These are phyloP conservation scores for Phoenoteleia sp. DNA, from an alignment of 2,888 invertebrate genomes.

Conservation along the genomic window DNA sequence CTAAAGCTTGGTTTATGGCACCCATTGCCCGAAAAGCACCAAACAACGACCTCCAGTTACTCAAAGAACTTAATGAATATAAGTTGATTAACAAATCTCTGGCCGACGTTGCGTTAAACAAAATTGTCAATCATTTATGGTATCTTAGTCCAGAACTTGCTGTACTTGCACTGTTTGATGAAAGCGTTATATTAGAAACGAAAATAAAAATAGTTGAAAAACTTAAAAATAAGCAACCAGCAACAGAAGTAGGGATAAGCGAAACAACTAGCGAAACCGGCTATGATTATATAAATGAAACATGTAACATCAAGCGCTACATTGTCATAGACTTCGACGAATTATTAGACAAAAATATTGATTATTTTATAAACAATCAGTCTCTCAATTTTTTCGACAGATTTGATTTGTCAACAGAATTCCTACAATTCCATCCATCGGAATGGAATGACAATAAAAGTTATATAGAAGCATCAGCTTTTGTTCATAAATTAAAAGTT, in stretches of 20 bases:
- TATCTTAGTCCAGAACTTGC: slow-evolving; percentile 4
- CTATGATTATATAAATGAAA: slow-evolving; percentile 4
- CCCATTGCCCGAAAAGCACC: slow-evolving; percentile 13
- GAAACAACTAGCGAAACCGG: neutral
- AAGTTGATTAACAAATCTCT: neutral
- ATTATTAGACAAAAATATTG: slow-evolving; percentile 32
- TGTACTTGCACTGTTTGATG: slow-evolving; percentile 6
- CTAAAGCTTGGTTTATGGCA: slow-evolving; percentile 67
- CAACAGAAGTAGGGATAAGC: neutral
- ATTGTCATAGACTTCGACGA: neutral
- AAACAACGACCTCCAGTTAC: neutral
- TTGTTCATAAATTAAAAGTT: slow-evolving; percentile 13
- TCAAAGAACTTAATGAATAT: neutral
- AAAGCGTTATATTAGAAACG: neutral
- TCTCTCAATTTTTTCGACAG: slow-evolving; percentile 3
- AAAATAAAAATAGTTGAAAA: slow-evolving; percentile 8
- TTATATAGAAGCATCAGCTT: neutral
- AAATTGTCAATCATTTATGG: neutral
- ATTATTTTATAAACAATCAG: slow-evolving; percentile 26
- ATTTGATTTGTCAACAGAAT: slow-evolving; percentile 14
- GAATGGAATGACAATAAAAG: slow-evolving; percentile 11
- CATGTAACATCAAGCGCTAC: slow-evolving; percentile 11
- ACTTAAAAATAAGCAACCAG: neutral
- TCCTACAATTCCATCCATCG: neutral
- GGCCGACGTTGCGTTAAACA: neutral